Evolutionary conservation across 2,797 vertebrate genomes (phyloP), one percentile per base, ranked within the genome.

Genomic region (Siniperca obscura): DNA sequence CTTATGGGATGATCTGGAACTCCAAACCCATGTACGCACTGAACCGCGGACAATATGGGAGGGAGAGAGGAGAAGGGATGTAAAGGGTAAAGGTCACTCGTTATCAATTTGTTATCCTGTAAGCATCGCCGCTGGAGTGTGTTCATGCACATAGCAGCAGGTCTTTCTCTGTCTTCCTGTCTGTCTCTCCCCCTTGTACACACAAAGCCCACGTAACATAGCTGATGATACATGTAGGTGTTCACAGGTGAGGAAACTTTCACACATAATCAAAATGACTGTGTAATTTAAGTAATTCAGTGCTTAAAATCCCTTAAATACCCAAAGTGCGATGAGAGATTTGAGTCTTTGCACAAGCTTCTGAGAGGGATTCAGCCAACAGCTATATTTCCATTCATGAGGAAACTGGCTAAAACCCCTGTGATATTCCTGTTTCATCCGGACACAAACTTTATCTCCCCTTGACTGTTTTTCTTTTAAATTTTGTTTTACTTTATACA

Each of bases 21-120:
- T 13, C 67, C 71, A 83, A 77, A 83, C 57, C 61, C 79, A 61
- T 80, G 68, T 70, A 55, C 0, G 71, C 90, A 42, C 86, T 93
- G 90, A 93, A 91, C 91, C 85, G 22, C 56, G 27, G 74, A 86
- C 81, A 84, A 89, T 90, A 76, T 80, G 74, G 59, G 61, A 55
- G 75, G 69, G 78, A 74, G 77, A 64, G 74, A 70, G 80, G 77
- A 82, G 30, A 30, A 30, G 83, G 74, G 71, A 90, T 82, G 83
- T 85, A 74, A 67, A 85, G 86, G 85, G 68, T 76, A 87, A 86
- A 91, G 90, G 77, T 93, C 82, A 87, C 71, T 83, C 5, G 61
- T 88, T 88, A 91, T 91, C 88, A 79, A 85, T 88, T 88, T 88
- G 87, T 91, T 89, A 87, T 86, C 82, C 61, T 82, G 75, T 73